Evolutionary conservation across 2,888 invertebrate species (phyloP).

Genomic region (Cloeon dipterum): DNA sequence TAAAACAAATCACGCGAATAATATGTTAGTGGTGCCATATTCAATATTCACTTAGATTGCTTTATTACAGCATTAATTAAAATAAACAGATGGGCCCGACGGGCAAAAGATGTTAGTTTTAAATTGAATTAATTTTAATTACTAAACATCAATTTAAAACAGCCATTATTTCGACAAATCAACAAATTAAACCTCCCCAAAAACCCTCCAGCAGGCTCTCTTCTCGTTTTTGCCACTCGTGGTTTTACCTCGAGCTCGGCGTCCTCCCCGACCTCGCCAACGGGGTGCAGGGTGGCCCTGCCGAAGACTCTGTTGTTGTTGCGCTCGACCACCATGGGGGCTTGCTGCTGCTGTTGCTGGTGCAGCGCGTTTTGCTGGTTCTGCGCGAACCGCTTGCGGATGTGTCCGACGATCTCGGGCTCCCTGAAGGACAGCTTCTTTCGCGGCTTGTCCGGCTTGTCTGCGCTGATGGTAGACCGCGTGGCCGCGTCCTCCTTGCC

Average conservation of each 20-base stretch:
- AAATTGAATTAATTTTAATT: no score
- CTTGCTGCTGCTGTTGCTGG: background rate
- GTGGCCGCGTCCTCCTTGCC: background rate
- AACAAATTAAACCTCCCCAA: no score
- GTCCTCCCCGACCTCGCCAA: background rate
- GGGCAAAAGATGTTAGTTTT: no score
- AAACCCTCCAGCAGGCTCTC: no score
- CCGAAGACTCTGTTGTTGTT: background rate
- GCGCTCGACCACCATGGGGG: background rate
- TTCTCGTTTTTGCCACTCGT: no score
- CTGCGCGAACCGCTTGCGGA: slow-evolving; percentile 11
- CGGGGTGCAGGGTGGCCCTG: background rate
- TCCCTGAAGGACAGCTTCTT: slow-evolving; percentile 76
- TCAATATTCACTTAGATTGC: no score
- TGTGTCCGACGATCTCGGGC: slow-evolving; percentile 40
- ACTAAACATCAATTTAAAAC: no score
- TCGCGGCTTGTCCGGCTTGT: slow-evolving; percentile 47
- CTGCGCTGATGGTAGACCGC: slow-evolving; percentile 13
- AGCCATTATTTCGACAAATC: no score
- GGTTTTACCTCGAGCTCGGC: background rate
- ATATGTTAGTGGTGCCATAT: no score
- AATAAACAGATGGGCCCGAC: no score
- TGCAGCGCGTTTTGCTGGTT: background rate
- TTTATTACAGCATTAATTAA: no score
- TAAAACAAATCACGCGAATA: no score